Evolutionary conservation across 2,888 invertebrate genomes (phyloP).

Genomic region (Diarsia rubi): DNA sequence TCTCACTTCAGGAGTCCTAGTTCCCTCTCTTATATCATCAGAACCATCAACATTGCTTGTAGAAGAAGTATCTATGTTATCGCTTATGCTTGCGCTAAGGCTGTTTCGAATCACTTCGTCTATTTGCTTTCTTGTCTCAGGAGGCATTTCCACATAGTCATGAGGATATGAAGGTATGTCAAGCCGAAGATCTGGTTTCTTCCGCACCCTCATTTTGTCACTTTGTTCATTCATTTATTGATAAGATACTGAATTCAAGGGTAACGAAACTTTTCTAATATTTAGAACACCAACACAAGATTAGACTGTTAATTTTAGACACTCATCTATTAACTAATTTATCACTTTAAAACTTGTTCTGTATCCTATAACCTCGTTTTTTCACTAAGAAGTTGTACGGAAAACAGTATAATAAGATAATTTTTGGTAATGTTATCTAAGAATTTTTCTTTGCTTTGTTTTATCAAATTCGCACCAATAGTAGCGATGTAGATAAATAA

Average conservation of each 20-base stretch:
- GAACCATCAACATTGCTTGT: constrained; percentile 29
- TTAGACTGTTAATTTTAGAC: constrained; percentile 44
- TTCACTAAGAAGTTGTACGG: constrained; percentile 30
- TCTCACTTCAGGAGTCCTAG: constrained; percentile 83
- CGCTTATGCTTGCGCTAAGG: constrained; percentile 52
- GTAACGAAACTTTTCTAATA: constrained; percentile 27
- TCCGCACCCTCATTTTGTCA: constrained; percentile 79
- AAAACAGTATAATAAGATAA: constrained; percentile 61
- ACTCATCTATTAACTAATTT: constrained; percentile 13
- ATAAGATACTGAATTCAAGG: constrained; percentile 29
- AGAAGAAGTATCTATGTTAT: constrained; percentile 9
- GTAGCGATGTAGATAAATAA: constrained; percentile 68
- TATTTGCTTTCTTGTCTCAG: constrained; percentile 75
- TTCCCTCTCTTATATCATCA: constrained; percentile 60
- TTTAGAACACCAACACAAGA: constrained; percentile 37
- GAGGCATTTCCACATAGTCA: constrained; percentile 87
- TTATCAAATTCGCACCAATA: constrained; percentile 78
- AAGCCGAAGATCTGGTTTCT: constrained; percentile 83
- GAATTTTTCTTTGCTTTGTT: constrained; percentile 76
- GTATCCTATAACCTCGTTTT: constrained; percentile 26
- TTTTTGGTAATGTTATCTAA: constrained; percentile 70
- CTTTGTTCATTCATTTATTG: constrained; percentile 36
- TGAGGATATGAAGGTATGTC: constrained; percentile 82
- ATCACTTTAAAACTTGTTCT: constrained; percentile 22
- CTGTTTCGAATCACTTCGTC: constrained; percentile 67